A percentile compares a stretch with the other conserved stretches of the same genome.
Conservation (phyloP, 2,113 vertebrate species). For the Odobenus rosmarus region DNA sequence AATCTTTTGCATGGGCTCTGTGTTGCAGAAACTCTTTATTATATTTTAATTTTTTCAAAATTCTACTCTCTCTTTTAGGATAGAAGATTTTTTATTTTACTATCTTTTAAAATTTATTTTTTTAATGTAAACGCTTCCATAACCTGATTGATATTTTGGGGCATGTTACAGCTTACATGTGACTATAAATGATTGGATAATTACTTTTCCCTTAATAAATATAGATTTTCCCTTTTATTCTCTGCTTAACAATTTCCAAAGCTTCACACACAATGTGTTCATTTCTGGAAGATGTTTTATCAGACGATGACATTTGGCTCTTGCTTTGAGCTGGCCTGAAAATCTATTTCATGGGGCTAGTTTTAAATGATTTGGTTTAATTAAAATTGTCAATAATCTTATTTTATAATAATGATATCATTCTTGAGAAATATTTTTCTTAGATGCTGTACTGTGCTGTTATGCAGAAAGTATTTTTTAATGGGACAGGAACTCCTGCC, state of each 20-base stretch:
- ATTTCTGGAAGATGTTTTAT: slow-evolving; percentile 57
- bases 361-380: slow-evolving; percentile 69
- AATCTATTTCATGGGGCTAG: slow-evolving; percentile 4
- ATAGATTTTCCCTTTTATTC: not conserved
- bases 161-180: not conserved
- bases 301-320: slow-evolving; percentile 49
- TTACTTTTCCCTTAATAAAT: slow-evolving; percentile 21
- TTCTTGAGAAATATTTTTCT: slow-evolving; percentile 25
- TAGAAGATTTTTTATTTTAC: not conserved
- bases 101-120: not conserved
- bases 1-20: not conserved
- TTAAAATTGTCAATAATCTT: slow-evolving; percentile 62
- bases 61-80: not conserved
- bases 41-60: slow-evolving; percentile 1
- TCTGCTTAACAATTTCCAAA: slow-evolving; percentile 1
- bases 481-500: not conserved
- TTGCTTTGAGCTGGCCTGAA: slow-evolving; percentile 31
- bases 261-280: slow-evolving; percentile 25
- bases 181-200: not conserved
- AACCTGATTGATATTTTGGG: not conserved
- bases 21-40: not conserved
- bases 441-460: slow-evolving; percentile 1
- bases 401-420: slow-evolving; percentile 49
- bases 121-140: not conserved
- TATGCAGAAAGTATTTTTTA: slow-evolving; percentile 46